Evolutionary conservation across 1,140 invertebrate species (phyloP).

Genomic region (Batillaria attramentaria): DNA sequence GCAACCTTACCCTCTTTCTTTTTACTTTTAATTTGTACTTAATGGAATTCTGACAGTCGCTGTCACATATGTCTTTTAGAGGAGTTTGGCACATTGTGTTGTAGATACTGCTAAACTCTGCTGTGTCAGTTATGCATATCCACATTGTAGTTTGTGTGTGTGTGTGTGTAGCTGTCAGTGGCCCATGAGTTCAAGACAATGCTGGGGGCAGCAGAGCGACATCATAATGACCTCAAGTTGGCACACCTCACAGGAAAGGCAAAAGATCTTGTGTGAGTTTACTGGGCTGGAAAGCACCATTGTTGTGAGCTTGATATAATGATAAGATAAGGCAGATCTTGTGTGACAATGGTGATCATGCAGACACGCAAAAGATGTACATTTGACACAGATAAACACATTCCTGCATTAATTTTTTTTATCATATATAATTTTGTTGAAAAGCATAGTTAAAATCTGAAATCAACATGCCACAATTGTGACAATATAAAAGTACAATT

Average conservation of each 20-base stretch:
- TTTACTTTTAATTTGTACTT: background rate
- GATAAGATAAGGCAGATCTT: no score
- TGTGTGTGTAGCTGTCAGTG: conserved; percentile 54
- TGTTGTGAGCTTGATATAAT: no score
- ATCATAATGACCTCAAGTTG: conserved; percentile 60
- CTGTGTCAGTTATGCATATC: background rate
- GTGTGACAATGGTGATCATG: no score
- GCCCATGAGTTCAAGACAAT: conserved; percentile 61
- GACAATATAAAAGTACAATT: no score
- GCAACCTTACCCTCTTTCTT: no score
- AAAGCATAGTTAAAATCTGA: no score
- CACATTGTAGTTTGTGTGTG: conserved; percentile 2
- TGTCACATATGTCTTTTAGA: background rate
- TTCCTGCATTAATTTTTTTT: no score
- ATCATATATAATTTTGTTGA: no score
- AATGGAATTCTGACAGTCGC: background rate
- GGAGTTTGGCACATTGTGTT: background rate
- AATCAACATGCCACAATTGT: no score
- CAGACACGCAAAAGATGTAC: no score
- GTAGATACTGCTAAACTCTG: background rate
- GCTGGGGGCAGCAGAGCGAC: conserved; percentile 58
- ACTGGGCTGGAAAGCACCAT: no score
- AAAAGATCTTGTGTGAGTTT: conserved; percentile 58
- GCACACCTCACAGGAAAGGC: conserved; percentile 65
- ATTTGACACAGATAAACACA: no score